phyloP scores from a whole-genome alignment of 35 echinoderm and acorn worm species.

The Acanthaster planci region DNA sequence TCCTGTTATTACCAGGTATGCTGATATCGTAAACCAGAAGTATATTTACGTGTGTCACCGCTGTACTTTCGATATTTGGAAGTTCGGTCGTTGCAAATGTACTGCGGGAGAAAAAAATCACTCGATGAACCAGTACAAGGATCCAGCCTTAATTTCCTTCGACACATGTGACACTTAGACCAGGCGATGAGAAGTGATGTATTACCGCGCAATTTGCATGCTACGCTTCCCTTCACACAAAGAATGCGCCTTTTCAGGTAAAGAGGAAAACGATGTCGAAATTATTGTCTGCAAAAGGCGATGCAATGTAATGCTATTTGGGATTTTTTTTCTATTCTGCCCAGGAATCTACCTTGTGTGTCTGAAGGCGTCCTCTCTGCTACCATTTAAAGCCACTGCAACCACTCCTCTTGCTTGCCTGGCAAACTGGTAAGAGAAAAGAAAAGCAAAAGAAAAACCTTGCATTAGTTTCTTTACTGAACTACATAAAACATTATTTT shows the following conservation, averaged over 20 bases:
- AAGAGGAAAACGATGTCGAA: background rate
- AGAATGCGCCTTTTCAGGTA: background rate
- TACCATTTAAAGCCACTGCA: background rate
- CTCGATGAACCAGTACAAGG: too few species aligned
- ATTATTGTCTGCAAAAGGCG: background rate
- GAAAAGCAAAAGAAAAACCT: background rate
- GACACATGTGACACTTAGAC: too few species aligned
- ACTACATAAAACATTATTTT: background rate
- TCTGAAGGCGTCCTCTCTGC: background rate
- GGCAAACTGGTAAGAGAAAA: background rate
- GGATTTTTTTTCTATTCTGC: background rate
- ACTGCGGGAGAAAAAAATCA: background rate
- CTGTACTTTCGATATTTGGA: background rate
- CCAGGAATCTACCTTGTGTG: constrained; percentile 1
- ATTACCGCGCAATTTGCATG: background rate
- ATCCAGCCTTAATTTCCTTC: too few species aligned
- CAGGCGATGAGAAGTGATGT: background rate
- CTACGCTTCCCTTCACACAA: background rate
- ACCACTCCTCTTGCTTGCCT: background rate
- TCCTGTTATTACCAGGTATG: background rate
- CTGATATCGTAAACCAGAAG: constrained; percentile 16
- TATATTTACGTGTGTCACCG: background rate
- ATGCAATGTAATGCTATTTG: background rate
- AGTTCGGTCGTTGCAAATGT: background rate
- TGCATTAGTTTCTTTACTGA: background rate